phyloP scores from a whole-genome alignment of 2,797 vertebrate genomes.

The Neopelma chrysocephalum region DNA sequence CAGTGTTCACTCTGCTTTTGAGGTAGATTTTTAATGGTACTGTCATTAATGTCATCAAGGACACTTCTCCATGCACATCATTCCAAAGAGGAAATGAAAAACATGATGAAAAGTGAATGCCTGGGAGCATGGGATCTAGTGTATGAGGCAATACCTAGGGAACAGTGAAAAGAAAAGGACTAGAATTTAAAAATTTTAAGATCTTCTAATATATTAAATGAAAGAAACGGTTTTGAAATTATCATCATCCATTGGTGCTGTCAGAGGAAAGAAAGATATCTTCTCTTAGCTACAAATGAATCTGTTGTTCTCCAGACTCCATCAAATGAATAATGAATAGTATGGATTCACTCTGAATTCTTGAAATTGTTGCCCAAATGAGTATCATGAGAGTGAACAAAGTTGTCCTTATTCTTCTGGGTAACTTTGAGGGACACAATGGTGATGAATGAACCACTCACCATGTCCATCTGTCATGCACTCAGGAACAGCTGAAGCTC shows the following conservation, averaged over 20 bases:
- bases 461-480: not conserved
- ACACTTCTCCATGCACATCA: not conserved
- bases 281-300: not conserved
- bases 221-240: not conserved
- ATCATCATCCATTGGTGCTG: not conserved
- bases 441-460: not conserved
- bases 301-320: not conserved
- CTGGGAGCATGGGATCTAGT: not conserved
- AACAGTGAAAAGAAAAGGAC: not conserved
- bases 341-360: not conserved
- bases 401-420: not conserved
- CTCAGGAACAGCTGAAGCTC: conserved; percentile 9
- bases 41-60: not conserved
- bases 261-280: not conserved
- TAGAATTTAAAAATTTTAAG: not conserved
- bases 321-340: not conserved
- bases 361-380: not conserved
- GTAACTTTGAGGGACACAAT: not conserved
- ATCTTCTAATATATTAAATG: not conserved
- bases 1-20: not conserved
- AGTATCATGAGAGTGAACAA: not conserved
- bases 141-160: not conserved
- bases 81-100: not conserved
- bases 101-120: not conserved
- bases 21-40: not conserved